Base-by-base conservation (phyloP, 1,140 invertebrate species). In the Cardiocondyla obscurior region DNA sequence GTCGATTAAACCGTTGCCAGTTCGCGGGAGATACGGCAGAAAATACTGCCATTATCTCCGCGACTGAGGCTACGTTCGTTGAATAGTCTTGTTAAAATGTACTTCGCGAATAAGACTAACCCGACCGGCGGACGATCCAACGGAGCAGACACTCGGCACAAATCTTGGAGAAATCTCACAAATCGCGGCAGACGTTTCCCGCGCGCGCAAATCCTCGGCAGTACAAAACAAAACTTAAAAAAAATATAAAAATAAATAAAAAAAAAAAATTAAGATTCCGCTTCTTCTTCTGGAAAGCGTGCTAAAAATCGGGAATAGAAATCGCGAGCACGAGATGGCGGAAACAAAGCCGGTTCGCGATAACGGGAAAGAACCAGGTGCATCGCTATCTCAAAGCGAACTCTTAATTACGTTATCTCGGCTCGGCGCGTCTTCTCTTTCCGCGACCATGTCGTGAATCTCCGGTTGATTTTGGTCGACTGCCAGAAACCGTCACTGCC, bases 331-430 rank as follows among this genome's bases (percentile, higher is more conserved):
- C n/a, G 28, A 65, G 70, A 44, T 33, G 22, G 42, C 3, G 39
- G 10, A 10, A 28, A 57, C 39, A 77, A 53, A n/a, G 51, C 42
- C 39, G 39, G 28, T n/a, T 22, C 19, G 53, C 19, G 22, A 83
- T 49, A 60, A 77, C 81, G 39, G 62, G 36, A 25, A 73, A 36
- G 65, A 36, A 60, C 4, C 55, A 77, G 73, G 53, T 58, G 49
- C 65, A n/a, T 33, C 22, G 65, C 28, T 62, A 85, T 79, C 85
- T 85, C 86, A 88, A 91, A 91, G 90, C 85, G 77, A 89, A 89
- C 83, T 90, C 91, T 92, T 92, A 92, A 92, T 92, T 92, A 88
- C 91, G 88, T 92, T 92, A 92, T 92, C 90, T 88, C 90, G 85
- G 89, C 85, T 86, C 86, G 90, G 86, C 88, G 90, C 91, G 89